phyloP scores from a whole-genome alignment of 2,113 vertebrate species.

The Pseudorectes ferrugineus region DNA sequence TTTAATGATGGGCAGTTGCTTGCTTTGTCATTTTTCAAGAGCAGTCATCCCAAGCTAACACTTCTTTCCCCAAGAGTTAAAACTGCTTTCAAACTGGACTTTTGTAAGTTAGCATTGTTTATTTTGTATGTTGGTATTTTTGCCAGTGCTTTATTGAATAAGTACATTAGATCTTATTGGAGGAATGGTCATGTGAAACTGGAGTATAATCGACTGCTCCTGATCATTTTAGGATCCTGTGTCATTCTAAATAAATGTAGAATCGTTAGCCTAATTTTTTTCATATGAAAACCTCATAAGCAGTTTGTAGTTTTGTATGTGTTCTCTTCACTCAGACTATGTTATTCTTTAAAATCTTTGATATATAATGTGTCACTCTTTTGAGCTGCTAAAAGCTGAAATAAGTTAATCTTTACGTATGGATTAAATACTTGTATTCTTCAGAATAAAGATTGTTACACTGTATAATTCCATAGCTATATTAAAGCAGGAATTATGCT shows the following conservation, averaged over 20 bases:
- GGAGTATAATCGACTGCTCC: background rate
- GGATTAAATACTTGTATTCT: background rate
- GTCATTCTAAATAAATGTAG: background rate
- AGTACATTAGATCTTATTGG: background rate
- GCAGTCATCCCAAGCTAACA: background rate
- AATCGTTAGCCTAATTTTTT: background rate
- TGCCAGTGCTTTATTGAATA: background rate
- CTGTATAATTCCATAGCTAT: background rate
- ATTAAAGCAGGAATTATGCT: background rate
- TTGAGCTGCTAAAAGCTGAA: background rate
- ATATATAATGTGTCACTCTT: background rate
- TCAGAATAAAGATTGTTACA: background rate
- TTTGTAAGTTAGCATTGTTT: background rate
- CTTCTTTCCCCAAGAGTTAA: background rate
- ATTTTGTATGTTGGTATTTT: background rate
- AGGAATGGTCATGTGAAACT: background rate
- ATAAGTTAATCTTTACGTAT: background rate
- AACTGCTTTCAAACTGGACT: background rate
- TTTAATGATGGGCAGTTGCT: background rate
- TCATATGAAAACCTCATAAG: background rate
- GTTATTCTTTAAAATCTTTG: background rate
- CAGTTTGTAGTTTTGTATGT: background rate
- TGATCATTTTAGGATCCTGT: background rate
- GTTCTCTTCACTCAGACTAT: background rate
- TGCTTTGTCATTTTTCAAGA: background rate